Conservation (phyloP, 1,140 invertebrate genomes). For the Pseudomyrmex dendroicus region DNA sequence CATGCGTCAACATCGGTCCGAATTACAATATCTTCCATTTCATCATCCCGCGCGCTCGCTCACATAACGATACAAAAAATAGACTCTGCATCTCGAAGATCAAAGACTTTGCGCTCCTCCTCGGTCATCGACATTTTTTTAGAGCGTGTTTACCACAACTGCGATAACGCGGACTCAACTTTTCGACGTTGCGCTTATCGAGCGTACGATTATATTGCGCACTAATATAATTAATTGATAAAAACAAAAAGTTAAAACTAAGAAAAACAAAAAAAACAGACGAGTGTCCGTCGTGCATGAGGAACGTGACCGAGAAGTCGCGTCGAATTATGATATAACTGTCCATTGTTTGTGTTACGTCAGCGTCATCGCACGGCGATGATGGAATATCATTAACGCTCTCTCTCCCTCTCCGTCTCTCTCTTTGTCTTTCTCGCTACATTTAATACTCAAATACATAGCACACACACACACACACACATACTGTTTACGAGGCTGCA, state of each 20-base stretch:
- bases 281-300: too few relatives aligned
- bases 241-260: too few relatives aligned
- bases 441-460: slow-evolving; percentile 3
- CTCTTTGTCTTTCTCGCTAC: not conserved
- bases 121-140: slow-evolving; percentile 38
- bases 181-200: slow-evolving; percentile 23
- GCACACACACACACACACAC: not conserved
- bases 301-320: too few relatives aligned
- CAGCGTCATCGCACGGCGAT: not conserved
- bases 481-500: not conserved
- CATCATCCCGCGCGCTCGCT: slow-evolving; percentile 10
- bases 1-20: not conserved
- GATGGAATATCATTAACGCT: not conserved
- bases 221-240: not conserved
- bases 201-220: not conserved
- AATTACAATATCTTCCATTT: slow-evolving; percentile 29
- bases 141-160: not conserved
- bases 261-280: too few relatives aligned
- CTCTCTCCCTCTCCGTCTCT: too few relatives aligned
- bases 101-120: not conserved
- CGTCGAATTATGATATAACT: too few relatives aligned
- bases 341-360: not conserved
- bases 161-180: slow-evolving; percentile 11
- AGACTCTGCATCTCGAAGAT: slow-evolving; percentile 8
- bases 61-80: slow-evolving; percentile 32